phyloP scores from a whole-genome alignment of 2,888 invertebrate genomes.

The Zelleria hepariella region DNA sequence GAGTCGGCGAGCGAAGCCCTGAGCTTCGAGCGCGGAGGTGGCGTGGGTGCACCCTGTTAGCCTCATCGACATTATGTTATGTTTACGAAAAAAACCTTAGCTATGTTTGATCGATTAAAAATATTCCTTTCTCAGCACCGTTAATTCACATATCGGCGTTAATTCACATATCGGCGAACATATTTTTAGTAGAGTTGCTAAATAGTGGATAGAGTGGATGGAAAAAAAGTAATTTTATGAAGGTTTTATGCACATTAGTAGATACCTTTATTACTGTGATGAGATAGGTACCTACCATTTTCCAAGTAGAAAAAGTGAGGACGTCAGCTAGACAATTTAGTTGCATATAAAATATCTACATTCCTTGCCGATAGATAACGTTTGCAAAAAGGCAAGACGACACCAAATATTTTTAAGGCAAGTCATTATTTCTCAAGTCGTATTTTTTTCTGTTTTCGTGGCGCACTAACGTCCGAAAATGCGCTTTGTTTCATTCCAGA shows the following conservation, averaged over 20 bases:
- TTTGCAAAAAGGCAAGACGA: not conserved
- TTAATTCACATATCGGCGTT: no score
- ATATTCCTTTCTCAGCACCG: not conserved
- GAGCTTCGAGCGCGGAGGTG: not conserved
- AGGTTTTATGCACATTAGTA: no score
- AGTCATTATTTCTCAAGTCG: not conserved
- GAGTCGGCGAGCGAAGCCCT: not conserved
- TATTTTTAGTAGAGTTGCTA: not conserved
- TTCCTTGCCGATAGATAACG: not conserved
- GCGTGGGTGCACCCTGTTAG: not conserved
- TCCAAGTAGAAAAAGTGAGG: no score
- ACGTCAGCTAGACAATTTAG: no score
- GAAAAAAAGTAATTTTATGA: no score
- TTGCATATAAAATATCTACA: no score
- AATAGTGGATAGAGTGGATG: not conserved
- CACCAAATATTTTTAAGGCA: not conserved
- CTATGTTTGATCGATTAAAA: not conserved
- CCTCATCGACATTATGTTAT: not conserved
- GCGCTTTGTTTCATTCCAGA: constrained; percentile 1
- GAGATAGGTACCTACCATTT: no score
- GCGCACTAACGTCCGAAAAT: not conserved
- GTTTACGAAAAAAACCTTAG: not conserved
- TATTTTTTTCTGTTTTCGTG: not conserved
- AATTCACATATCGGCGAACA: no score
- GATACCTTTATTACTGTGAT: no score